These are phyloP conservation scores for Cataglyphis livida DNA, from an alignment of 2,888 invertebrate species.

Conservation along the genomic window DNA sequence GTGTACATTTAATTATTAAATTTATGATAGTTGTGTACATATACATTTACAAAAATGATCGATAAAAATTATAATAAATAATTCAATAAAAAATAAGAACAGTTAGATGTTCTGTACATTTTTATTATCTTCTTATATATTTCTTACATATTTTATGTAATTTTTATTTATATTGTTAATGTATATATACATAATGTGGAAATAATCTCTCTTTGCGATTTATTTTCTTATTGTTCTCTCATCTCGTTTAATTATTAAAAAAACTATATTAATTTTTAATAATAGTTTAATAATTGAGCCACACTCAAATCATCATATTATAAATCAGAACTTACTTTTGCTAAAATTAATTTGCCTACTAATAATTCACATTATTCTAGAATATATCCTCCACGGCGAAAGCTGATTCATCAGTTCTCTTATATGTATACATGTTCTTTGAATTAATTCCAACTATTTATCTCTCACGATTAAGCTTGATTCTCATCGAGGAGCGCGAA, in stretches of 20 bases:
- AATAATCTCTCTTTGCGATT: neutral
- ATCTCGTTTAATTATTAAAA: neutral
- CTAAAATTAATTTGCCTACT: neutral
- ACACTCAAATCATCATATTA: neutral
- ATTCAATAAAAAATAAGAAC: neutral
- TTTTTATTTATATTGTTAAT: conserved; percentile 4
- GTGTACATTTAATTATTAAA: neutral
- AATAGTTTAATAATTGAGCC: neutral
- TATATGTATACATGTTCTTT: conserved; percentile 11
- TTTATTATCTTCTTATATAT: neutral
- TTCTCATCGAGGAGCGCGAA: conserved; percentile 33
- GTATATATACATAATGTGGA: neutral
- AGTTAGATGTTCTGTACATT: neutral
- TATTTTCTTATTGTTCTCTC: neutral
- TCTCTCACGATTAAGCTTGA: conserved; percentile 42
- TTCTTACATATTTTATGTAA: neutral
- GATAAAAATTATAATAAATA: conserved; percentile 4
- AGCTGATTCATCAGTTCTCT: conserved; percentile 25
- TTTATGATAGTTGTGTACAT: neutral
- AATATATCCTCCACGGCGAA: conserved; percentile 19
- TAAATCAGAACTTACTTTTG: neutral
- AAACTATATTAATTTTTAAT: too few species aligned
- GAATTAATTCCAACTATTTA: conserved; percentile 47
- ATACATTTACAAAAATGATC: neutral
- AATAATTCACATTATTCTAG: conserved; percentile 20